Conservation (phyloP, 2,113 vertebrate species). For the Ciconia stormi region DNA sequence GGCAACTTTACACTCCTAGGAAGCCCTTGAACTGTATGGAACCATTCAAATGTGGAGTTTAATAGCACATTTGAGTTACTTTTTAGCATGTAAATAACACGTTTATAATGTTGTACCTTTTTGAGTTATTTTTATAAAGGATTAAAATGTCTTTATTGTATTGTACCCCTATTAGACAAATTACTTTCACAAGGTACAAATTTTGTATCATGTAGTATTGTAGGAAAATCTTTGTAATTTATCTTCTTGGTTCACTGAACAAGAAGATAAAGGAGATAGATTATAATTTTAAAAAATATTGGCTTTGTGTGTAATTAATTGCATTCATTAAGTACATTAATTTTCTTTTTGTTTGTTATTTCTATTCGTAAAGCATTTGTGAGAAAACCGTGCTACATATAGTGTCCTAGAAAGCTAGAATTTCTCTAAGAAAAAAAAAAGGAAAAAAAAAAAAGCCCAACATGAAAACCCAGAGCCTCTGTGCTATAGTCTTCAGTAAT, state of each 20-base stretch:
- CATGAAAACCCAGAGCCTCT: not conserved
- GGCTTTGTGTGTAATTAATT: not conserved
- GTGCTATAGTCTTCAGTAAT: not conserved
- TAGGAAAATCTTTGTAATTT: not conserved
- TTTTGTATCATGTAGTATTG: not conserved
- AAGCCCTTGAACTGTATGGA: not conserved
- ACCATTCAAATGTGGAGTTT: not conserved
- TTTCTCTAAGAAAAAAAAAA: not conserved
- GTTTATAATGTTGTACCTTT: not conserved
- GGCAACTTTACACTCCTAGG: not conserved
- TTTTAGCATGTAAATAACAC: not conserved
- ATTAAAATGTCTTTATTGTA: not conserved
- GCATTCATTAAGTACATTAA: not conserved
- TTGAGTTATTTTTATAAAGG: not conserved
- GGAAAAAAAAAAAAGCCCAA: fast-evolving
- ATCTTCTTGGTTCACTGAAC: not conserved
- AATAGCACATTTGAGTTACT: not conserved
- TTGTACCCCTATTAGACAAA: not conserved
- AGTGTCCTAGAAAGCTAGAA: not conserved
- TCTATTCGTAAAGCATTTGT: not conserved
- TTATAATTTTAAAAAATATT: not conserved
- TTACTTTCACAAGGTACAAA: not conserved
- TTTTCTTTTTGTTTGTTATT: not conserved
- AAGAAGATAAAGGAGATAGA: not conserved
- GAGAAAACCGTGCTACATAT: not conserved